These are phyloP conservation scores for Falco rusticolus DNA, from an alignment of 2,797 vertebrate species.

Conservation along the genomic window DNA sequence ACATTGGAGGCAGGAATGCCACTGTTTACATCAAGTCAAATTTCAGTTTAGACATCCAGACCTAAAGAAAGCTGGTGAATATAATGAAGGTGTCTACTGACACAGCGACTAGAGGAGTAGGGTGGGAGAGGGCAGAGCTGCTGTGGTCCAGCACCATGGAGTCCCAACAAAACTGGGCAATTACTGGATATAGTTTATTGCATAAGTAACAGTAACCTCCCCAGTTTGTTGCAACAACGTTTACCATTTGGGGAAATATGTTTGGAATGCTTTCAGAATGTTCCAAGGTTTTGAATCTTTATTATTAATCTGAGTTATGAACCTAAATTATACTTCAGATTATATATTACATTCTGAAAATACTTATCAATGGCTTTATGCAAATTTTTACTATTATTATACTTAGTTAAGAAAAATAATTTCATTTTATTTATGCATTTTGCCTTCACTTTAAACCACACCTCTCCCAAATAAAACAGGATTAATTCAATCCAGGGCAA, in stretches of 20 bases:
- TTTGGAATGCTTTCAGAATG: not conserved
- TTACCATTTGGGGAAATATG: not conserved
- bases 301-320: not conserved
- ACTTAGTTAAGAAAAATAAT: not conserved
- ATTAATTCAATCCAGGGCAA: not conserved
- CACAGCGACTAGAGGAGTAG: not conserved
- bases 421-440: not conserved
- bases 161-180: not conserved
- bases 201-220: not conserved
- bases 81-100: not conserved
- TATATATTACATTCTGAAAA: not conserved
- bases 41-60: not conserved
- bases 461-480: not conserved
- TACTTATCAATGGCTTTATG: not conserved
- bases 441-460: not conserved
- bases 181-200: not conserved
- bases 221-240: not conserved
- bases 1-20: not conserved
- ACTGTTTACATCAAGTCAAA: not conserved
- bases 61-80: not conserved
- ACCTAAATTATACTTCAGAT: not conserved
- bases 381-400: not conserved
- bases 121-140: not conserved
- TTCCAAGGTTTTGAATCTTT: not conserved
- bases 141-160: not conserved